Evolutionary conservation across 2,888 invertebrate species (phyloP).

Genomic region (Spisula solida): DNA sequence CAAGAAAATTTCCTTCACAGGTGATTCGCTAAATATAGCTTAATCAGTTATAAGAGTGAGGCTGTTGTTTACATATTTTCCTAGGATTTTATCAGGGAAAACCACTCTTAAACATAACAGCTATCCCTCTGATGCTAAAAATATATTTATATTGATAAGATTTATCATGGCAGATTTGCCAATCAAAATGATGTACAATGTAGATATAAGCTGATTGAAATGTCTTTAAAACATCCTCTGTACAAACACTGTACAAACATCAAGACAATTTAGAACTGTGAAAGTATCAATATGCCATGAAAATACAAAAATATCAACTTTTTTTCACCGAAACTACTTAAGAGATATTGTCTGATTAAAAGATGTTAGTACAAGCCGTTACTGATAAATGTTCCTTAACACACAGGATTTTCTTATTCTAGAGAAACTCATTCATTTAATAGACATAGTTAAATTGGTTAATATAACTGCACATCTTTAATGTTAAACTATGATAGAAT

Average conservation of each 20-base stretch:
- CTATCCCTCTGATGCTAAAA: slow-evolving; percentile 8
- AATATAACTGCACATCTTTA: not conserved
- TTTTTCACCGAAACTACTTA: not conserved
- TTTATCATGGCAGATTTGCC: not conserved
- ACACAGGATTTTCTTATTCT: not conserved
- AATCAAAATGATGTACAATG: slow-evolving; percentile 1
- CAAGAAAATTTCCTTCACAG: not conserved
- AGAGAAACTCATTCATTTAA: not conserved
- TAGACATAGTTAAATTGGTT: not conserved
- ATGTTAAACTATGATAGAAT: not conserved
- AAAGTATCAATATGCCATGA: not conserved
- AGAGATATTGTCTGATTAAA: not conserved
- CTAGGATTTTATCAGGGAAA: not conserved
- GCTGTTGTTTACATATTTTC: slow-evolving; percentile 12
- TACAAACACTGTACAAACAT: not conserved
- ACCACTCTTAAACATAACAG: not conserved
- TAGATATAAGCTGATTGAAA: slow-evolving; percentile 14
- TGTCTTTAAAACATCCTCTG: not conserved
- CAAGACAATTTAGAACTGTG: not conserved
- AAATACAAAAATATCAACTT: not conserved
- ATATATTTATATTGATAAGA: slow-evolving; percentile 24
- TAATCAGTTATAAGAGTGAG: not conserved
- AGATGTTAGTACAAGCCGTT: not conserved
- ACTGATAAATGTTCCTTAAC: no score
- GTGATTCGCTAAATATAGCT: slow-evolving; percentile 1